Base-by-base conservation (phyloP, 2,797 vertebrate genomes). In the Tadarida brasiliensis region DNA sequence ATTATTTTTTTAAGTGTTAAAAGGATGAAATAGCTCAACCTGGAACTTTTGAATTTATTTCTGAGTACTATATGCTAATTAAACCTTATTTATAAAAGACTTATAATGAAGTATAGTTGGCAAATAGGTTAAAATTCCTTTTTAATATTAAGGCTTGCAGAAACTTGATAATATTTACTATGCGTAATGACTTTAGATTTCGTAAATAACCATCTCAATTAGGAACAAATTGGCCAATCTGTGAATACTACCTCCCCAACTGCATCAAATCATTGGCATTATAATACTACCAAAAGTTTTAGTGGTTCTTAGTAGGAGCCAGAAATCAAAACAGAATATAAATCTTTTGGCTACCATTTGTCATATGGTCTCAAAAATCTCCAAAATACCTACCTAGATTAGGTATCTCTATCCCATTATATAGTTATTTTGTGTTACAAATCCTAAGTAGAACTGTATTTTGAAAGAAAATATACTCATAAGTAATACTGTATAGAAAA, bases 111-210 rank as follows among this genome's bases (percentile, higher is more conserved):
- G 68, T 39, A 95, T 20, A 65, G 67, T 67, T 6, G 85, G 97
- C 65, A 94, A 76, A 83, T 47, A 87, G 67, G 94, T 95, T 88
- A 86, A 65, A 56, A 47, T 70, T 95, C 90, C 81, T 89, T 87
- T 70, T 1, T 83, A 95, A 92, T 74, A 78, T 95, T 59, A 61
- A 92, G 87, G 94, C 98, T 84, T 94, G 95, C 88, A 96, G 94
- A 86, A 97, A 98, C 98, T 86, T 97, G 2, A 24, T 39, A 74
- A 51, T 95, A 94, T 88, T 91, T 97, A 96, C 61, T 92, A 70
- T 9, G 71, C 80, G 35, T 77, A 98, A 91, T 90, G 47, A 83
- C 0, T 33, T 96, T 49, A 94, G 70, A 93, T 78, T 97, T 96
- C 96, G 56, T 44, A 95, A 91, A 67, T 39, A 93, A 73, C 88